Evolutionary conservation across 2,888 invertebrate species (phyloP).

Genomic region (Perizoma affinitatum): DNA sequence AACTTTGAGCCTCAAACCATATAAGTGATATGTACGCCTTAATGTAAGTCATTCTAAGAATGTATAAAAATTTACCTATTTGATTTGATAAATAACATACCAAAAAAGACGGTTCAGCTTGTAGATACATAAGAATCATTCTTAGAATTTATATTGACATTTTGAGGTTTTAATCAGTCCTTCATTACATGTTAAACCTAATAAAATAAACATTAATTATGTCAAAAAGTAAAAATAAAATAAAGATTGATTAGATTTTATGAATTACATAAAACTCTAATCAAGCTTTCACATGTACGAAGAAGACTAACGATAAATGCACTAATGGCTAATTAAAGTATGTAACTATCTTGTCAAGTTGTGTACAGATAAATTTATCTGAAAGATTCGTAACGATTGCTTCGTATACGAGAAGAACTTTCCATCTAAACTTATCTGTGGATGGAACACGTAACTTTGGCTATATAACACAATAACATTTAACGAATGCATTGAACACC

Average conservation of each 20-base stretch:
- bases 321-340: conserved; percentile 30
- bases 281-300: conserved; percentile 50
- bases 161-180: conserved; percentile 60
- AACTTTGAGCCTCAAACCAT: conserved; percentile 64
- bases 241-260: conserved; percentile 55
- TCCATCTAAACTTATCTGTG: conserved; percentile 20
- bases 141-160: conserved; percentile 48
- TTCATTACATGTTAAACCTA: conserved; percentile 57
- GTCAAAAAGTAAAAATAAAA: conserved; percentile 71
- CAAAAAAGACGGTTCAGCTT: conserved; percentile 38
- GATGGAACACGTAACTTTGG: conserved; percentile 24
- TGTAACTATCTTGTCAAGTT: conserved; percentile 29
- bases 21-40: conserved; percentile 66
- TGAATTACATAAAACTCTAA: conserved; percentile 51
- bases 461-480: conserved; percentile 67
- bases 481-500: conserved; percentile 70
- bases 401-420: conserved; percentile 28
- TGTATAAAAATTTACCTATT: conserved; percentile 34
- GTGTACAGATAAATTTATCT: conserved; percentile 24
- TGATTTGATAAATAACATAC: conserved; percentile 38
- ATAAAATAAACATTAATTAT: conserved; percentile 56
- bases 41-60: conserved; percentile 40
- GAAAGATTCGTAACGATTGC: conserved; percentile 20
- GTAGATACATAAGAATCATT: conserved; percentile 40
- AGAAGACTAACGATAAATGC: conserved; percentile 50